These are phyloP conservation scores for Pogonus chalceus DNA, from an alignment of 1,140 invertebrate genomes.

Conservation along the genomic window DNA sequence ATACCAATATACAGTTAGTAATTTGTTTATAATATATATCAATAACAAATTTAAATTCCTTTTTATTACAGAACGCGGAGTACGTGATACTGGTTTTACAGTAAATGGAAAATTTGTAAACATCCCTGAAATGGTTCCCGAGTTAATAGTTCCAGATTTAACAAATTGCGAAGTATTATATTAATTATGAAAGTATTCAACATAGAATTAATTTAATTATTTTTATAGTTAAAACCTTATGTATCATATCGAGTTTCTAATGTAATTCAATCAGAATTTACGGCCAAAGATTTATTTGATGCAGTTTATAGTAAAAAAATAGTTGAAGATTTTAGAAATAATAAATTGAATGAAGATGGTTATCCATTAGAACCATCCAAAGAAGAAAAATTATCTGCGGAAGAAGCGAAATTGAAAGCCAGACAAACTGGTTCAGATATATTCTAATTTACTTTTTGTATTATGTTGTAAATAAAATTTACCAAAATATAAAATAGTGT, in stretches of 20 bases:
- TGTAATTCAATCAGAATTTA: conserved; percentile 68
- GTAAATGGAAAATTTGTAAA: conserved; percentile 45
- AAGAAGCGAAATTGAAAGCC: conserved; percentile 58
- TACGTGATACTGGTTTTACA: conserved; percentile 48
- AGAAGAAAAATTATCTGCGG: conserved; percentile 57
- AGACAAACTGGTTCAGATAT: conserved; percentile 69
- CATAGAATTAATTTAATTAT: conserved; percentile 7
- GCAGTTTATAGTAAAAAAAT: conserved; percentile 75
- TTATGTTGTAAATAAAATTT: too few species aligned
- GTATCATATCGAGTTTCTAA: conserved; percentile 75
- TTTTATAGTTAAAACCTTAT: conserved; percentile 77
- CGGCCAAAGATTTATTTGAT: conserved; percentile 75
- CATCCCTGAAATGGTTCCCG: conserved; percentile 84
- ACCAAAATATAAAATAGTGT: too few species aligned
- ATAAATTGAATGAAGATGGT: conserved; percentile 58
- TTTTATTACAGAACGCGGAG: conserved; percentile 47
- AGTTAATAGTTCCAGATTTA: conserved; percentile 85
- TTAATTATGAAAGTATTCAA: neutral
- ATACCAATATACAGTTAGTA: conserved; percentile 49
- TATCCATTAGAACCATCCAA: conserved; percentile 57
- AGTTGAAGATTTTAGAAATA: conserved; percentile 59
- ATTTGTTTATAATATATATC: conserved; percentile 10
- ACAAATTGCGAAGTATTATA: conserved; percentile 51
- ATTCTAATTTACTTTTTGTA: conserved; percentile 39
- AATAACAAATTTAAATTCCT: conserved; percentile 5